Conservation (phyloP, 2,888 invertebrate genomes). For the Perithous albicinctus region DNA sequence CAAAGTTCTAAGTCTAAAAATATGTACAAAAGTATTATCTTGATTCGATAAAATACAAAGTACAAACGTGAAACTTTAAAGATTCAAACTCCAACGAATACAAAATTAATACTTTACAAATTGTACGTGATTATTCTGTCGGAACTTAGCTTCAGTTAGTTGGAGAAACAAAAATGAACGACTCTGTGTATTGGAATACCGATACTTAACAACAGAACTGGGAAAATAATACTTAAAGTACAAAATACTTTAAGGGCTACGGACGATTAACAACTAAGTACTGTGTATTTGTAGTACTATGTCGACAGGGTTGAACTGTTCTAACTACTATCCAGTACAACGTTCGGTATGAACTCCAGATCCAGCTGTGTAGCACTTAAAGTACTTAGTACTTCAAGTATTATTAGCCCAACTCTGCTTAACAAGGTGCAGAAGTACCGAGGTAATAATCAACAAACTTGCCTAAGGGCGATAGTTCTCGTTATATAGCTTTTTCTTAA, state of each 20-base stretch:
- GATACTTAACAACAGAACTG: no score
- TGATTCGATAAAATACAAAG: not conserved
- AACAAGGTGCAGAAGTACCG: not conserved
- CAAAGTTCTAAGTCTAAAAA: not conserved
- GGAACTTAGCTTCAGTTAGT: not conserved
- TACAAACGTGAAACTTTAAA: not conserved
- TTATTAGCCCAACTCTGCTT: no score
- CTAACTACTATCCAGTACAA: no score
- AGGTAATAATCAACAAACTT: slow-evolving; percentile 4
- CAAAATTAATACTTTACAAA: not conserved
- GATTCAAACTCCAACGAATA: not conserved
- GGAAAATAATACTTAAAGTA: no score
- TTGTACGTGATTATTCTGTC: not conserved
- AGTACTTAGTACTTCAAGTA: no score
- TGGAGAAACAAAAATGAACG: not conserved
- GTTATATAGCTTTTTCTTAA: not conserved
- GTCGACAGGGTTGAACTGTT: no score
- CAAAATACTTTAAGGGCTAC: no score
- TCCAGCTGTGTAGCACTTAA: no score
- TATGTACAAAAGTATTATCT: not conserved
- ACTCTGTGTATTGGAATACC: no score
- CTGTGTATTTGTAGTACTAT: no score
- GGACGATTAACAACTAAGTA: no score
- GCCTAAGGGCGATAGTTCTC: not conserved
- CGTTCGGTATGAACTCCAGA: no score